Evolutionary conservation across 2,888 invertebrate genomes (phyloP).

Genomic region (Rhyacophila evoluta): DNA sequence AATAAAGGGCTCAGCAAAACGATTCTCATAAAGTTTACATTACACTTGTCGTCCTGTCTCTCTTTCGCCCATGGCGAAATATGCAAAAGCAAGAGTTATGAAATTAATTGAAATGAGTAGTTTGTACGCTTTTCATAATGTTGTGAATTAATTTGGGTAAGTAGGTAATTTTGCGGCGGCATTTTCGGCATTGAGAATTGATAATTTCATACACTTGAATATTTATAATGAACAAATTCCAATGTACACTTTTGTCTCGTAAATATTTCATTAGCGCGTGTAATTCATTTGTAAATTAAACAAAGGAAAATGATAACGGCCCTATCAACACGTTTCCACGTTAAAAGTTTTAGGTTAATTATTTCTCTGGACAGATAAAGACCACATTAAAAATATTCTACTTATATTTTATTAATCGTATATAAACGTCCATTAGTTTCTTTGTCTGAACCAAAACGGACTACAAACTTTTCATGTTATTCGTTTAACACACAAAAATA

Average conservation of each 20-base stretch:
- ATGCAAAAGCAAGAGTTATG: slow-evolving; percentile 22
- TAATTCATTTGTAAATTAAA: neutral
- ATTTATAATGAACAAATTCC: neutral
- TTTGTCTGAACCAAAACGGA: too few relatives aligned
- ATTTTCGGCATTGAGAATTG: neutral
- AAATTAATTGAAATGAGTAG: slow-evolving; percentile 24
- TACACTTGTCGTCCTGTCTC: neutral
- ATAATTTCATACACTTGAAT: neutral
- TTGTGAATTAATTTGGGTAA: slow-evolving; percentile 21
- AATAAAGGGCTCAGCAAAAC: slow-evolving; percentile 22
- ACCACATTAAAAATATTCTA: too few relatives aligned
- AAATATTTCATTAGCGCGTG: neutral
- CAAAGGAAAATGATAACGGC: too few relatives aligned
- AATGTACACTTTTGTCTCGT: neutral
- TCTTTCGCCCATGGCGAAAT: neutral
- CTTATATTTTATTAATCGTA: too few relatives aligned
- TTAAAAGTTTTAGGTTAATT: too few relatives aligned
- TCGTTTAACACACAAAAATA: too few relatives aligned
- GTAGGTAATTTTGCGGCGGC: slow-evolving; percentile 15
- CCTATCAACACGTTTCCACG: too few relatives aligned
- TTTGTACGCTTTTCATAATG: slow-evolving; percentile 18
- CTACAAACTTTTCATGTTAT: too few relatives aligned
- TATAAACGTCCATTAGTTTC: too few relatives aligned
- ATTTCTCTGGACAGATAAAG: too few relatives aligned
- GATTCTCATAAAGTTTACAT: slow-evolving; percentile 19